Evolutionary conservation across 2,888 invertebrate genomes (phyloP).

Genomic region (Rhopalosiphum nymphaeae): DNA sequence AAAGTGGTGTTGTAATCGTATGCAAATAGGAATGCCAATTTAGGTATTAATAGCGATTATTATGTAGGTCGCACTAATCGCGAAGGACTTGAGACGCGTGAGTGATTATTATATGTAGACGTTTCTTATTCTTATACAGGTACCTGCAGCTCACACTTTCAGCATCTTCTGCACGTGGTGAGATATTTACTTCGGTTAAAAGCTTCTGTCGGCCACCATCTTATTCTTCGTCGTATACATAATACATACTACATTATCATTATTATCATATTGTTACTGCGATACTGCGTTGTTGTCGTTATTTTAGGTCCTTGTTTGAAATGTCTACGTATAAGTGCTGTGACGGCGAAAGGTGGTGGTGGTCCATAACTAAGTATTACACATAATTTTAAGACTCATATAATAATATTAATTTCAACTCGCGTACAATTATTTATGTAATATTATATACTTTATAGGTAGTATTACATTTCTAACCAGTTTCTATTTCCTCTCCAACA

Average conservation of each 20-base stretch:
- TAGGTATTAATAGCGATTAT: constrained; percentile 22
- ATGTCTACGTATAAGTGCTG: background rate
- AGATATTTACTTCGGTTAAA: background rate
- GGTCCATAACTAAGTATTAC: background rate
- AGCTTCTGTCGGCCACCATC: background rate
- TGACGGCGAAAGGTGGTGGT: background rate
- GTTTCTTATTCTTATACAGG: background rate
- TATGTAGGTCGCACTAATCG: constrained; percentile 45
- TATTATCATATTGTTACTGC: background rate
- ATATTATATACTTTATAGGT: background rate
- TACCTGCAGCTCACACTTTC: background rate
- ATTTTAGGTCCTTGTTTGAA: background rate
- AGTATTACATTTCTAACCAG: background rate
- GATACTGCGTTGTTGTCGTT: background rate
- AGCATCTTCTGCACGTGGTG: background rate
- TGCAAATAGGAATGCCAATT: constrained; percentile 2
- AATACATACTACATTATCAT: background rate
- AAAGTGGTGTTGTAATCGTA: background rate
- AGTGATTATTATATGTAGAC: background rate
- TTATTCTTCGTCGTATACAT: background rate
- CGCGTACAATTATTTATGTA: background rate
- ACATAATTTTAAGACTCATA: constrained; percentile 1
- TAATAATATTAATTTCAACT: background rate
- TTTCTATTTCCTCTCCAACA: background rate
- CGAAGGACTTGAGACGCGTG: background rate